Evolutionary conservation across 1,140 invertebrate genomes (phyloP).

Genomic region (Drosophila obscura): DNA sequence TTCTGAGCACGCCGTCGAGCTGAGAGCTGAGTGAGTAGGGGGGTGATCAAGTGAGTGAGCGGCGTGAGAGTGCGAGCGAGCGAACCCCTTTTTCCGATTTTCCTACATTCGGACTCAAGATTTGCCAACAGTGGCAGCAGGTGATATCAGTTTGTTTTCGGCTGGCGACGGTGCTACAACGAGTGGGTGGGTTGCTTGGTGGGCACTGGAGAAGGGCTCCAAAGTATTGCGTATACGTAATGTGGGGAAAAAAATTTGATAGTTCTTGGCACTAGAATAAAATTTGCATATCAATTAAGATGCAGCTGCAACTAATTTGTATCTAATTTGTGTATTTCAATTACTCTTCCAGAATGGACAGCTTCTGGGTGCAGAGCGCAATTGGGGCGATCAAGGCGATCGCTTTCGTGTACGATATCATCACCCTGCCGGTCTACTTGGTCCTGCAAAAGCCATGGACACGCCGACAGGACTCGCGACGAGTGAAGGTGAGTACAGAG

Average conservation of each 20-base stretch:
- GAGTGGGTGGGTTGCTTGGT: slow-evolving; percentile 28
- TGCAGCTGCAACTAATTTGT: slow-evolving; percentile 32
- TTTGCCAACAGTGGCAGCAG: slow-evolving; percentile 54
- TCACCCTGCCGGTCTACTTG: slow-evolving; percentile 95
- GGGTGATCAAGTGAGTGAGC: neutral
- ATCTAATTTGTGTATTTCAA: slow-evolving; percentile 45
- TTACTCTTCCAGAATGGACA: slow-evolving; percentile 87
- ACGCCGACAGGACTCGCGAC: slow-evolving; percentile 88
- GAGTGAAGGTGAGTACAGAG: slow-evolving; percentile 87
- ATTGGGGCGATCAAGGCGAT: slow-evolving; percentile 90
- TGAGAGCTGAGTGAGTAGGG: slow-evolving; percentile 23
- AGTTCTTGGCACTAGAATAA: neutral
- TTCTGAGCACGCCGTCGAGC: slow-evolving; percentile 28
- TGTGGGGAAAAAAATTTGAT: slow-evolving; percentile 3
- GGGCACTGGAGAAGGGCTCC: slow-evolving; percentile 3
- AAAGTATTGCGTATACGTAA: slow-evolving; percentile 26
- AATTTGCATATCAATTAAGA: slow-evolving; percentile 46
- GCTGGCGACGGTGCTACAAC: slow-evolving; percentile 54
- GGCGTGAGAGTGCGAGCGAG: slow-evolving; percentile 1
- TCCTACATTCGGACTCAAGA: slow-evolving; percentile 46
- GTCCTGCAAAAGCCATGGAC: slow-evolving; percentile 95
- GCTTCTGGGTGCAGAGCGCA: slow-evolving; percentile 90
- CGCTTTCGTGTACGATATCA: slow-evolving; percentile 93
- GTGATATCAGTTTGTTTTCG: slow-evolving; percentile 68
- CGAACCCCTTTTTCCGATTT: slow-evolving; percentile 44